A percentile compares a stretch with the other conserved stretches of the same genome.
phyloP scores from a whole-genome alignment of 1,140 invertebrate genomes.

The Cotesia vestalis region DNA sequence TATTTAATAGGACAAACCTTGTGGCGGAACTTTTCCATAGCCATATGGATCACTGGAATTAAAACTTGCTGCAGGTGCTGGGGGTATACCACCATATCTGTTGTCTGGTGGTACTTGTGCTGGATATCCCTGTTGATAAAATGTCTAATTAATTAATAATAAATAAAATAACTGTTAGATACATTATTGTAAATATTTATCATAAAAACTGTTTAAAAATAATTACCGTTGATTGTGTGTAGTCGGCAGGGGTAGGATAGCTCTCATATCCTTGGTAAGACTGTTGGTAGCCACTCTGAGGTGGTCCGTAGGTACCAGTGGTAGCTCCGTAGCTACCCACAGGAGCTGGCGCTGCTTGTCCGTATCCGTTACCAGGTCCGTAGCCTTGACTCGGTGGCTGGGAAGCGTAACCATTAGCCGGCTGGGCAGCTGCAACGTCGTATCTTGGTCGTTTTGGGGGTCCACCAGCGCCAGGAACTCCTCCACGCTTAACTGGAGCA shows the following conservation, averaged over 20 bases:
- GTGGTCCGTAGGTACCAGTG: constrained; percentile 53
- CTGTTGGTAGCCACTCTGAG: constrained; percentile 60
- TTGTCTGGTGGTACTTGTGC: constrained; percentile 55
- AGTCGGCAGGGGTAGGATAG: constrained; percentile 62
- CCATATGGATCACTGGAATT: constrained; percentile 59
- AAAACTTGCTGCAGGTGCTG: constrained; percentile 54
- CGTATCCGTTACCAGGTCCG: constrained; percentile 49
- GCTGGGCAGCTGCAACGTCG: constrained; percentile 56
- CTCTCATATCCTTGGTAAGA: constrained; percentile 63
- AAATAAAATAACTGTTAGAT: background rate
- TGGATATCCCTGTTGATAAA: constrained; percentile 56
- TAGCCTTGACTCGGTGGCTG: constrained; percentile 58
- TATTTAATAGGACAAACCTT: constrained; percentile 46
- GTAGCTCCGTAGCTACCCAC: constrained; percentile 51
- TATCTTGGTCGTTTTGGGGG: constrained; percentile 63
- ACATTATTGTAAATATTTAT: constrained; percentile 9
- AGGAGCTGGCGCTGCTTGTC: constrained; percentile 51
- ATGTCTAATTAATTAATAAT: constrained; percentile 39
- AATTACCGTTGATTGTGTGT: constrained; percentile 59
- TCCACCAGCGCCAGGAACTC: constrained; percentile 58
- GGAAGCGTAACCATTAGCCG: constrained; percentile 61
- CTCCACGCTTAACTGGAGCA: constrained; percentile 61
- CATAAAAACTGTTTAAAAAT: constrained; percentile 9
- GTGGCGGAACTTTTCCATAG: constrained; percentile 62
- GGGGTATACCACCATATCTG: constrained; percentile 58